A percentile compares a stretch with the other conserved stretches of the same genome.
These are phyloP conservation scores for Macquaria australasica DNA, from an alignment of 2,113 vertebrate species.

Conservation along the genomic window DNA sequence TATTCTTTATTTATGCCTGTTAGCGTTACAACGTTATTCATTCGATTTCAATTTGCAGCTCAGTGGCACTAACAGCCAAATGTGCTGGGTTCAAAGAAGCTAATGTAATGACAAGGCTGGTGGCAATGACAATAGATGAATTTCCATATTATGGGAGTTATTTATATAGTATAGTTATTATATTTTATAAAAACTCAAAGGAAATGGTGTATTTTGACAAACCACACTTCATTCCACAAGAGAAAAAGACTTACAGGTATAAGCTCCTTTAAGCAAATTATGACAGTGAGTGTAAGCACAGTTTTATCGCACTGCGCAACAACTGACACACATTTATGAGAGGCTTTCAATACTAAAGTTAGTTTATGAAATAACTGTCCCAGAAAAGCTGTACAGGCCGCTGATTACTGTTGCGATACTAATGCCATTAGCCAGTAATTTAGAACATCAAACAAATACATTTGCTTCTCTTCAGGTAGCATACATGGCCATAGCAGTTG, in stretches of 20 bases:
- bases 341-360: not conserved
- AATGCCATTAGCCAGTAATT: not conserved
- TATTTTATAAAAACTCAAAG: not conserved
- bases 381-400: not conserved
- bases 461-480: not conserved
- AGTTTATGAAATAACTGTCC: not conserved
- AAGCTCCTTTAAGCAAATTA: not conserved
- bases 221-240: not conserved
- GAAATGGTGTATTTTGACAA: not conserved
- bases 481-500: not conserved
- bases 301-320: not conserved
- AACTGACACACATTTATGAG: not conserved
- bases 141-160: not conserved
- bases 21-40: constrained; percentile 8
- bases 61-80: constrained; percentile 14
- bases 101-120: not conserved
- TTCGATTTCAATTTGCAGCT: constrained; percentile 5
- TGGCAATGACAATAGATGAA: not conserved
- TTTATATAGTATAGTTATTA: too few relatives aligned
- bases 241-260: not conserved
- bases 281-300: not conserved
- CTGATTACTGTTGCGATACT: not conserved
- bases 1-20: constrained; percentile 2
- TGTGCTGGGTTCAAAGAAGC: constrained; percentile 14
- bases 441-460: not conserved